These are phyloP conservation scores for Hestina assimilis DNA, from an alignment of 1,140 invertebrate species.

Conservation along the genomic window DNA sequence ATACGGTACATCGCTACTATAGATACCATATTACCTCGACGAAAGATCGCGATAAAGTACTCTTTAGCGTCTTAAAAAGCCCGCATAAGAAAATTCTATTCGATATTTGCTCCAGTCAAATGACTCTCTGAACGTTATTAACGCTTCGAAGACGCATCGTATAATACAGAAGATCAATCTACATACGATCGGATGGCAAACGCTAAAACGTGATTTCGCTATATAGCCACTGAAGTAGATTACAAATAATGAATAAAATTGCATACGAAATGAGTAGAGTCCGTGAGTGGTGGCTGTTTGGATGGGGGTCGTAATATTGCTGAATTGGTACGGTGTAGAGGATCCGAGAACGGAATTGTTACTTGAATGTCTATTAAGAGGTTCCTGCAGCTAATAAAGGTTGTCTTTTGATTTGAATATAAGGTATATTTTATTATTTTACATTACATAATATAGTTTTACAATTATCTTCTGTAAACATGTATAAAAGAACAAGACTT, in stretches of 20 bases:
- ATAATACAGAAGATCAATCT: slow-evolving; percentile 74
- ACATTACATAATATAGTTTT: too few relatives aligned
- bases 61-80: slow-evolving; percentile 56
- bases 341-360: too few relatives aligned
- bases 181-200: slow-evolving; percentile 66
- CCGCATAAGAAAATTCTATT: slow-evolving; percentile 50
- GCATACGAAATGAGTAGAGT: slow-evolving; percentile 73
- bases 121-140: slow-evolving; percentile 71
- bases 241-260: slow-evolving; percentile 79
- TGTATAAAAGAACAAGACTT: too few relatives aligned
- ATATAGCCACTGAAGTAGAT: slow-evolving; percentile 73
- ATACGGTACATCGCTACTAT: too few relatives aligned
- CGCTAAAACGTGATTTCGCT: slow-evolving; percentile 72
- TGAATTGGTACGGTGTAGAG: slow-evolving; percentile 45
- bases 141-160: slow-evolving; percentile 60
- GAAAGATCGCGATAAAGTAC: slow-evolving; percentile 55
- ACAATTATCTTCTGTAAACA: too few relatives aligned
- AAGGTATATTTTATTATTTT: too few relatives aligned
- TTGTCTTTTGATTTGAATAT: too few relatives aligned
- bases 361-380: too few relatives aligned
- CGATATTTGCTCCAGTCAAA: slow-evolving; percentile 69
- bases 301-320: slow-evolving; percentile 37
- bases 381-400: too few relatives aligned
- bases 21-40: slow-evolving; percentile 32
- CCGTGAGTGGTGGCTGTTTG: slow-evolving; percentile 65